Conservation (phyloP, 2,797 vertebrate genomes). For the Micropoecilia bifurca region DNA sequence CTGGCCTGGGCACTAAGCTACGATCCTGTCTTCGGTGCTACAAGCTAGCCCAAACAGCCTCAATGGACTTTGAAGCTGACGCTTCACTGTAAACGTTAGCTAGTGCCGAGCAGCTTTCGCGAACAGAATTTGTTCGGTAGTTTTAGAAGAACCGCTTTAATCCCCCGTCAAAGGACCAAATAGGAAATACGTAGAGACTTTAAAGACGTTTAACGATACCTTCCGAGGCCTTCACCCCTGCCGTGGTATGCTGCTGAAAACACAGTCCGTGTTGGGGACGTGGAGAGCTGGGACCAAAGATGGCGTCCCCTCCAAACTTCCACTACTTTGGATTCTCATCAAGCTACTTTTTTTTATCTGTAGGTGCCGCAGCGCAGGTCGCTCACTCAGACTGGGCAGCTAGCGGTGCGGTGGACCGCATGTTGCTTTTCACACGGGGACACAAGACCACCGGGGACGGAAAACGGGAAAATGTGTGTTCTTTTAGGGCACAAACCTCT, state of each 20-base stretch:
- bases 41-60: constrained; percentile 71
- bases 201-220: constrained; percentile 79
- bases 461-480: constrained; percentile 39
- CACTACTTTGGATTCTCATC: constrained; percentile 99
- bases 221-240: constrained; percentile 88
- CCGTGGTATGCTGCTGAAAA: constrained; percentile 87
- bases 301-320: constrained; percentile 99
- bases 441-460: constrained; percentile 1
- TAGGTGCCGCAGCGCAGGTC: constrained; percentile 59
- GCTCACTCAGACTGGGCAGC: constrained; percentile 34
- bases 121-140: constrained; percentile 45
- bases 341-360: constrained; percentile 88
- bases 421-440: constrained; percentile 1
- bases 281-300: constrained; percentile 98
- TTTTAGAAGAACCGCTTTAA: constrained; percentile 26
- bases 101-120: constrained; percentile 52
- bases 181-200: constrained; percentile 39
- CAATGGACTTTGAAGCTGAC: constrained; percentile 72
- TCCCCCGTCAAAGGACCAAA: constrained; percentile 17
- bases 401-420: constrained; percentile 2
- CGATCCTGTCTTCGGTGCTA: constrained; percentile 67
- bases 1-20: constrained; percentile 56
- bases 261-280: constrained; percentile 92
- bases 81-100: constrained; percentile 62
- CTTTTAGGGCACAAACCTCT: constrained; percentile 82